Conservation (phyloP, 1,140 invertebrate genomes). For the Drosophila sturtevanti region DNA sequence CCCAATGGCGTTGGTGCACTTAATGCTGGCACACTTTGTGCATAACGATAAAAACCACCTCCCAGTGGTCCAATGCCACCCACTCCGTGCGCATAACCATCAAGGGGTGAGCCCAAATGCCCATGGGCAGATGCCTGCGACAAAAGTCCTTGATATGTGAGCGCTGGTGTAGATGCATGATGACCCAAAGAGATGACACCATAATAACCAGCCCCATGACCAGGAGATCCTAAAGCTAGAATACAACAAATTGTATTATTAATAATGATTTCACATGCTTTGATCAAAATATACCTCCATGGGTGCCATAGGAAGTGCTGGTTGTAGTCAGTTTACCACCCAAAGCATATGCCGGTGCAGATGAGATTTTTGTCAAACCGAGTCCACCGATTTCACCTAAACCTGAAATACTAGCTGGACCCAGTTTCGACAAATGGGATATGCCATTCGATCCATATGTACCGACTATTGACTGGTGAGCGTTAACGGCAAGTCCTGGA, state of each 20-base stretch:
- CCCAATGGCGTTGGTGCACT: constrained; percentile 57
- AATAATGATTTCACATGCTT: too few species aligned
- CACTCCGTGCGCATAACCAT: constrained; percentile 62
- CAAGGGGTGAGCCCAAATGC: constrained; percentile 49
- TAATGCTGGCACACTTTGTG: constrained; percentile 58
- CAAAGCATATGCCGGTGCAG: constrained; percentile 30
- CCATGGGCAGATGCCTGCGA: neutral
- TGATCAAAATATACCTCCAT: constrained; percentile 38
- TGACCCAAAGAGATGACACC: constrained; percentile 72
- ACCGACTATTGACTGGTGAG: constrained; percentile 21
- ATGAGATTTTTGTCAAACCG: constrained; percentile 40
- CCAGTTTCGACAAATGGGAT: constrained; percentile 42
- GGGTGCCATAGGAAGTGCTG: constrained; percentile 51
- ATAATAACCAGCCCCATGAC: constrained; percentile 57
- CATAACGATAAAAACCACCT: constrained; percentile 76
- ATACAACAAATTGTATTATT: neutral
- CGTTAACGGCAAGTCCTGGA: constrained; percentile 40
- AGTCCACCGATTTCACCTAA: constrained; percentile 22
- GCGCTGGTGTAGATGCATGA: constrained; percentile 58
- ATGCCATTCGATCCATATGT: neutral
- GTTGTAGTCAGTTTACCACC: constrained; percentile 42
- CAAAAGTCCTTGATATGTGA: constrained; percentile 58
- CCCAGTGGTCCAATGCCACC: constrained; percentile 68
- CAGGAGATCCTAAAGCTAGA: constrained; percentile 16
- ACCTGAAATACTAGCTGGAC: constrained; percentile 17